Conservation (phyloP, 2,113 vertebrate genomes). For the Caranx ignobilis region DNA sequence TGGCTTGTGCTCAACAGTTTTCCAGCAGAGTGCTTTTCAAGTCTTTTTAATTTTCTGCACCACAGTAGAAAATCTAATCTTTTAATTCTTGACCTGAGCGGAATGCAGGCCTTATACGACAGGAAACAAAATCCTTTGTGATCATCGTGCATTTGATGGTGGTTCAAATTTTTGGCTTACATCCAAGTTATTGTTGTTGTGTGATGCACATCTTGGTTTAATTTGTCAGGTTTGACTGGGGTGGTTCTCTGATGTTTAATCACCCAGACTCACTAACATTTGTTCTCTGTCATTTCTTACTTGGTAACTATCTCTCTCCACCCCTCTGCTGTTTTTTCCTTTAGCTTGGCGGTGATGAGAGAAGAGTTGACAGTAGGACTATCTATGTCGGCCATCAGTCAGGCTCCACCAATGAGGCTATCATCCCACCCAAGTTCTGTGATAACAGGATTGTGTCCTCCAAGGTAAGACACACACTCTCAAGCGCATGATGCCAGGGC, state of each 20-base stretch:
- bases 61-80: conserved; percentile 42
- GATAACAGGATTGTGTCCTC: conserved; percentile 98
- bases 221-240: background rate
- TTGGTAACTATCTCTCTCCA: background rate
- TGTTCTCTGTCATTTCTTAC: background rate
- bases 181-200: background rate
- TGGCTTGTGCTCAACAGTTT: conserved; percentile 38
- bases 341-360: conserved; percentile 93
- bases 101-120: conserved; percentile 25
- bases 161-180: background rate
- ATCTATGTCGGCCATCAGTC: conserved; percentile 90
- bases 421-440: conserved; percentile 92
- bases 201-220: background rate
- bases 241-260: background rate
- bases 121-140: conserved; percentile 16
- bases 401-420: conserved; percentile 84
- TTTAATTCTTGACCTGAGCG: conserved; percentile 42
- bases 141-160: conserved; percentile 3
- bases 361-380: conserved; percentile 92
- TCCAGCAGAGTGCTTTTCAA: conserved; percentile 37
- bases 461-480: conserved; percentile 87
- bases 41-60: conserved; percentile 50
- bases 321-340: background rate
- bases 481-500: background rate
- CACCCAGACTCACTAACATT: conserved; percentile 6